Evolutionary conservation across 2,797 vertebrate species (phyloP).

Genomic region (Cyclura pinguis): DNA sequence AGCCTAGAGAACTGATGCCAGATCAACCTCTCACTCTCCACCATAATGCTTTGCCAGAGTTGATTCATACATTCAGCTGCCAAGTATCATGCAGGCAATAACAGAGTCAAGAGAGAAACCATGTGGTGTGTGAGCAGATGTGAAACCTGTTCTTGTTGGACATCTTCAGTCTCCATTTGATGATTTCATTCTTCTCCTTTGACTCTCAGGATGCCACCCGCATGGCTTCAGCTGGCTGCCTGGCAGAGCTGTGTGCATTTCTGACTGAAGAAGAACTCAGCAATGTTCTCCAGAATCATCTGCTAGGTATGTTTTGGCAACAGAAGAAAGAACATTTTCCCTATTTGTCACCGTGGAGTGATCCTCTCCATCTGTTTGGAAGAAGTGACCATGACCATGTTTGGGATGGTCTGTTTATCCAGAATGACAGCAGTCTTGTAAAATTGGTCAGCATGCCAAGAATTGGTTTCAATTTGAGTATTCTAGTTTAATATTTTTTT

Average conservation of each 20-base stretch:
- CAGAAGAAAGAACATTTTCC: not conserved
- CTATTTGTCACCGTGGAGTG: not conserved
- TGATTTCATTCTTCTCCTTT: not conserved
- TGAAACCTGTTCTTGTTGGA: not conserved
- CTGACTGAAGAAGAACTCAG: slow-evolving; percentile 93
- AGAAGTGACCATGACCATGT: not conserved
- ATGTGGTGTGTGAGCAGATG: too few species aligned
- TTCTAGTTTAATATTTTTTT: not conserved
- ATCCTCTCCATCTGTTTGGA: not conserved
- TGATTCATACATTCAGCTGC: too few species aligned
- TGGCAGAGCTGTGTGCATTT: slow-evolving; percentile 94
- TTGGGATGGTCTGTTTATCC: not conserved
- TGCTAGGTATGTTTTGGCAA: slow-evolving; percentile 84
- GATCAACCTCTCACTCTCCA: not conserved
- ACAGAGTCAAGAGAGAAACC: not conserved
- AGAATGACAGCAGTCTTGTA: too few species aligned
- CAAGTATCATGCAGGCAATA: too few species aligned
- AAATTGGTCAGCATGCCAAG: not conserved
- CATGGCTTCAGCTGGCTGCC: slow-evolving; percentile 94
- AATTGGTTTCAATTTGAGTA: not conserved
- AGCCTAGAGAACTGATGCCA: not conserved
- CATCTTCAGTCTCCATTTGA: not conserved
- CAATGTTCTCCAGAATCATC: slow-evolving; percentile 87
- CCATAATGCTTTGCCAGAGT: not conserved
- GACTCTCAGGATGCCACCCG: slow-evolving; percentile 91